Evolutionary conservation across 2,113 vertebrate species (phyloP), one percentile per base, ranked within the genome.

Genomic region (Pyxicephalus adspersus): DNA sequence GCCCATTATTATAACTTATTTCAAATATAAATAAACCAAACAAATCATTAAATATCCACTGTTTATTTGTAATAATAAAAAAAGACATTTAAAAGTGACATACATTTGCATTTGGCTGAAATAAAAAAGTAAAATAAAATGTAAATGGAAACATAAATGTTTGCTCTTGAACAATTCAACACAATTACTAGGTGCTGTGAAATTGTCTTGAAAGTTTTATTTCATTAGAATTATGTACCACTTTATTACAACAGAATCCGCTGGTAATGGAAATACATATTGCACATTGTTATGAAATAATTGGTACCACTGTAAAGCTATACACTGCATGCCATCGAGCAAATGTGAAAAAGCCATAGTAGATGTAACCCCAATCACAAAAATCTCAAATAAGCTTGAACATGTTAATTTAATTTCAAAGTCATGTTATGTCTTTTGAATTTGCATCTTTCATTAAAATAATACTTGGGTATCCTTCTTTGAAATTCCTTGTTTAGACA

Each of bases 31-130:
- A n/a, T 2, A 23, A 2, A 38, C 18, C 6, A 77, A 8, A 8
- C 18, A 65, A 65, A 31, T 64, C 15, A 65, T 54, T 58, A 68
- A 26, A 67, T 66, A 68, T 31, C 51, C 13, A 9, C 52, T 38
- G 52, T 79, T 79, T 79, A 79, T 79, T 79, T 45, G 58, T 67
- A 72, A 15, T 45, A 45, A 45, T 13, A 45, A 45, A 57, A 79
- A 68, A 68, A 34, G 22, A 68, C 67, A 22, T 31, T 67, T 34
- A 58, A 19, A 67, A 54, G 26, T 22, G 76, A 52, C 70, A 76
- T 52, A 45, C 9, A n/a, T 52, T 26, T 64, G 4, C 28, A 34
- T 23, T 34, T 51, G 54, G 58, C 61, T 54, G 26, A 34, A 67
- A 67, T 77, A 77, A n/a, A 66, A 60, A 38, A 58, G 20, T 25